phyloP scores from a whole-genome alignment of 2,113 vertebrate species.

The Erythrolamprus reginae region DNA sequence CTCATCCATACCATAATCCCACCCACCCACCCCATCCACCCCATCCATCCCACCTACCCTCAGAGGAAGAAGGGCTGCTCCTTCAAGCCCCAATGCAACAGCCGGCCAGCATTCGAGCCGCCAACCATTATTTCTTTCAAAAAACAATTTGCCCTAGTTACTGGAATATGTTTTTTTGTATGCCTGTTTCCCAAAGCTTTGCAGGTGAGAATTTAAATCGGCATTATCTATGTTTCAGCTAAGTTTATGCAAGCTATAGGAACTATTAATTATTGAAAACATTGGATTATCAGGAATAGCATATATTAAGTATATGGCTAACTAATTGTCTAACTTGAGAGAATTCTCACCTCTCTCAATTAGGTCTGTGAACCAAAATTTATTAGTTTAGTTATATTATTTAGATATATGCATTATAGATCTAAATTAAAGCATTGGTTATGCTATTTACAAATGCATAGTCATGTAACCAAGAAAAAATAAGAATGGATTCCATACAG shows the following conservation, averaged over 20 bases:
- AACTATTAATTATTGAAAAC: not conserved
- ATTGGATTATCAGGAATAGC: not conserved
- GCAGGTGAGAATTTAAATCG: not conserved
- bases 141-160: not conserved
- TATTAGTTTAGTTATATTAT: not conserved
- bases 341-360: not conserved
- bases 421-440: not conserved
- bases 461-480: not conserved
- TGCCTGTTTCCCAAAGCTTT: not conserved
- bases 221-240: not conserved
- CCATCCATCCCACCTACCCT: no score
- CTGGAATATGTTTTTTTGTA: not conserved
- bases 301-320: not conserved
- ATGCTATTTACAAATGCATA: not conserved
- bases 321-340: not conserved
- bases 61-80: no score
- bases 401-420: not conserved
- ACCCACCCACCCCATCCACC: no score
- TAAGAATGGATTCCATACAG: not conserved
- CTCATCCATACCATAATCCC: no score
- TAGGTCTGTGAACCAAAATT: not conserved
- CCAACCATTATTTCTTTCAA: no score
- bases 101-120: no score
- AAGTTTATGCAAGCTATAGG: not conserved
- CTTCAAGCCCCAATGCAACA: no score